A percentile compares a stretch with the other conserved stretches of the same genome.
Conservation (phyloP, 64 coral and sea anemone genomes). For the Stichodactyla mertensii region DNA sequence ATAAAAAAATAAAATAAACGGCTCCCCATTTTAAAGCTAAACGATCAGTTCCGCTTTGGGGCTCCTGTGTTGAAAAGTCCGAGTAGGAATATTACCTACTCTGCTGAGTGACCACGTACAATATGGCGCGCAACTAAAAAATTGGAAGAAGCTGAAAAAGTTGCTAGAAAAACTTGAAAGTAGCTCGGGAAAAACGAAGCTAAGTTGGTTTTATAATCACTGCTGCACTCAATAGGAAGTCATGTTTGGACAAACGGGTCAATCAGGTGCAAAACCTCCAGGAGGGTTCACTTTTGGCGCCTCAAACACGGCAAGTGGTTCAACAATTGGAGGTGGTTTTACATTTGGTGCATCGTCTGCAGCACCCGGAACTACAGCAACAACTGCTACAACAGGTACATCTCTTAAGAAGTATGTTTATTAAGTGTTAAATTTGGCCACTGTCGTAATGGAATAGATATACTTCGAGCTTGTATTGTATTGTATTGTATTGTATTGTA, state of each 20-base stretch:
- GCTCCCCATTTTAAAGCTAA: too few species aligned
- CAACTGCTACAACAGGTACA: constrained; percentile 5
- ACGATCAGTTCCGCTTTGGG: background rate
- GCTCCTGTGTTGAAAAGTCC: background rate
- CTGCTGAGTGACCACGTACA: background rate
- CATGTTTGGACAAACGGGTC: constrained; percentile 5
- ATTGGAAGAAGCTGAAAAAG: background rate
- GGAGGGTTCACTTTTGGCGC: constrained; percentile 45
- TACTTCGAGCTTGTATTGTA: too few species aligned
- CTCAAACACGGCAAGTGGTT: background rate
- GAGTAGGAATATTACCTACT: background rate
- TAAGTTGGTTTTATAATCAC: background rate
- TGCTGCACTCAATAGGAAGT: background rate
- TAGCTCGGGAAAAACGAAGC: too few species aligned
- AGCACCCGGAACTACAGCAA: background rate
- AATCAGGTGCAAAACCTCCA: constrained; percentile 5
- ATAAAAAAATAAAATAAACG: too few species aligned
- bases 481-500: too few species aligned
- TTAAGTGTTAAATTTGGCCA: too few species aligned
- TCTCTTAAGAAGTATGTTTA: too few species aligned
- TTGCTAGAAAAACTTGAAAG: background rate
- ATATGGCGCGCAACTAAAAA: background rate
- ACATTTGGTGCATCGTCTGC: constrained; percentile 22
- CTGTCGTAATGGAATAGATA: too few species aligned
- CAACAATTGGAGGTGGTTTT: constrained; percentile 21